These are phyloP conservation scores for Drosophila cardini DNA, from an alignment of 1,140 invertebrate genomes.

Conservation along the genomic window DNA sequence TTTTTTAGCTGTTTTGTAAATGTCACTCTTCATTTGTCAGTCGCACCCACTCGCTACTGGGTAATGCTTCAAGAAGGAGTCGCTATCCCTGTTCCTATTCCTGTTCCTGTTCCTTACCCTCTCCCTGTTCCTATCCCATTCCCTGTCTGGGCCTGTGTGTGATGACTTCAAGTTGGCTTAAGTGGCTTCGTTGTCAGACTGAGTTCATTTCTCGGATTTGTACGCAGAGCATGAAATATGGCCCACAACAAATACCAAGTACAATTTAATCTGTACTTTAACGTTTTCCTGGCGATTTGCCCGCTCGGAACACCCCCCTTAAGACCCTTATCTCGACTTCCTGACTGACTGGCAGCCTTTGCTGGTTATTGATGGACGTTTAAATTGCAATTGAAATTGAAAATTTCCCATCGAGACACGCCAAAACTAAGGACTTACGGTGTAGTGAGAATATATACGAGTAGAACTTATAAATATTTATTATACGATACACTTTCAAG, in stretches of 20 bases:
- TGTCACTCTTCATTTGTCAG: slow-evolving; percentile 84
- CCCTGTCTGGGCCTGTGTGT: not conserved
- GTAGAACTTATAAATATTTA: slow-evolving; percentile 74
- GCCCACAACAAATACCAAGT: slow-evolving; percentile 35
- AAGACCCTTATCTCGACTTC: not conserved
- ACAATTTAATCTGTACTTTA: slow-evolving; percentile 60
- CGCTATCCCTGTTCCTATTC: too few species aligned
- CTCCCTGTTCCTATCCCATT: too few species aligned
- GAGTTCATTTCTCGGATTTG: slow-evolving; percentile 57
- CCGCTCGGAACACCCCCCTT: not conserved
- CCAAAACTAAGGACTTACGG: slow-evolving; percentile 12
- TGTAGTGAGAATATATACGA: slow-evolving; percentile 27
- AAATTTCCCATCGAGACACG: slow-evolving; percentile 43
- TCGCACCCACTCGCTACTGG: slow-evolving; percentile 33
- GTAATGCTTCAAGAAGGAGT: too few species aligned
- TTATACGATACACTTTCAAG: slow-evolving; percentile 73
- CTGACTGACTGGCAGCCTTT: not conserved
- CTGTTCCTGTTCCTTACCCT: too few species aligned
- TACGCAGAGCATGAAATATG: slow-evolving; percentile 54
- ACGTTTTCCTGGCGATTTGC: slow-evolving; percentile 33
- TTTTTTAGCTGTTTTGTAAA: slow-evolving; percentile 80
- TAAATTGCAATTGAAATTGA: slow-evolving; percentile 79
- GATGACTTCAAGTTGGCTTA: slow-evolving; percentile 61
- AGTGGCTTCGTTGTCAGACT: slow-evolving; percentile 74
- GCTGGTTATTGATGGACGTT: slow-evolving; percentile 70